Percentiles rank a stretch among this genome's conserved stretches.
Evolutionary conservation across 2,888 invertebrate genomes (phyloP).

Genomic region (Drosophila tanythrix): DNA sequence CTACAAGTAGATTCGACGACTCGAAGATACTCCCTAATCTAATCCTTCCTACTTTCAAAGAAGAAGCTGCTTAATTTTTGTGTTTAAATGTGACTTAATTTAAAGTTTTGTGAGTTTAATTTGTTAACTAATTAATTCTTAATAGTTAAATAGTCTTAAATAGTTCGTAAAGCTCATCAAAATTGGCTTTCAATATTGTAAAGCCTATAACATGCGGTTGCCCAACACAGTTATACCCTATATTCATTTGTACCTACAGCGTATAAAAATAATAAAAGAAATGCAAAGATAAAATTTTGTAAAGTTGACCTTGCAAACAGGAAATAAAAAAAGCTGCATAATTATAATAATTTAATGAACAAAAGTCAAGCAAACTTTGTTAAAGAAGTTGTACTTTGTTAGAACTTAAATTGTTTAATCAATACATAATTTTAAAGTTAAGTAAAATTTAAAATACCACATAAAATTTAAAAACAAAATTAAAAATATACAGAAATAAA

Average conservation of each 20-base stretch:
- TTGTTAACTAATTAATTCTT: background rate
- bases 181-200: background rate
- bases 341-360: conserved; percentile 18
- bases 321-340: background rate
- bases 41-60: background rate
- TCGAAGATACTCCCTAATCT: background rate
- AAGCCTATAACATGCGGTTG: background rate
- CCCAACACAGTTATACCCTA: background rate
- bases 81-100: background rate
- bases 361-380: conserved; percentile 11
- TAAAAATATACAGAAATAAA: background rate
- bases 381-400: background rate
- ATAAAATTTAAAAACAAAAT: background rate
- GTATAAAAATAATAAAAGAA: conserved; percentile 16
- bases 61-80: background rate
- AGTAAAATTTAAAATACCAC: background rate
- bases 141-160: background rate
- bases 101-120: background rate
- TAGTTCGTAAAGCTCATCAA: background rate
- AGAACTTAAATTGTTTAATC: conserved; percentile 5
- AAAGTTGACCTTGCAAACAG: conserved; percentile 20
- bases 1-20: background rate
- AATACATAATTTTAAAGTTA: background rate
- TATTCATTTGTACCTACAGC: background rate
- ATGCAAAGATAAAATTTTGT: background rate